phyloP scores from a whole-genome alignment of 2,113 vertebrate species.

The Tragelaphus imberbis region DNA sequence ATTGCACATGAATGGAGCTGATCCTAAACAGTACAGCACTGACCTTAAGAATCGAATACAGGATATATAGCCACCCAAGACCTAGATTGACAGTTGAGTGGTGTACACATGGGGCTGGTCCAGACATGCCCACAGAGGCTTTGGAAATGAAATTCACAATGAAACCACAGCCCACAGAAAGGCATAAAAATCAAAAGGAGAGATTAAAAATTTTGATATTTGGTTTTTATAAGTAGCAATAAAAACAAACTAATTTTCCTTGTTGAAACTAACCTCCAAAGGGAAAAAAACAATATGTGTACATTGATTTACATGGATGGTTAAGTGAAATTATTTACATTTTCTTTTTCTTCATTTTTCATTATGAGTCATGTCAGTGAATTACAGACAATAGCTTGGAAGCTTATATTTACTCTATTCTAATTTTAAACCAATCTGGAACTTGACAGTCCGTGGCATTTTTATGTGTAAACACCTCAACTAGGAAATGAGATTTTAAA shows the following conservation, averaged over 20 bases:
- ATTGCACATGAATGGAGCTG: not conserved
- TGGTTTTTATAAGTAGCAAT: not conserved
- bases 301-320: not conserved
- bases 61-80: not conserved
- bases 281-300: not conserved
- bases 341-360: not conserved
- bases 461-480: not conserved
- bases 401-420: not conserved
- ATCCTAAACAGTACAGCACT: not conserved
- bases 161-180: not conserved
- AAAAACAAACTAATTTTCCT: not conserved
- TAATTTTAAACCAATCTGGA: not conserved
- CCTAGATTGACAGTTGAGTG: too few relatives aligned
- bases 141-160: not conserved
- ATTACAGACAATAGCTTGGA: not conserved
- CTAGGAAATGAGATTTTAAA: not conserved
- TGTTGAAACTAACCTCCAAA: not conserved
- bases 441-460: not conserved
- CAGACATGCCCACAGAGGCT: not conserved
- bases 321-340: not conserved
- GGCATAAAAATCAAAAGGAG: not conserved
- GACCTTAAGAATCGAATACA: not conserved
- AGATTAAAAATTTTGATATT: not conserved
- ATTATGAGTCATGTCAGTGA: not conserved
- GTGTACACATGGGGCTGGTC: too few relatives aligned